Base-by-base conservation (phyloP, 1,140 invertebrate genomes). In the Megalopta genalis region DNA sequence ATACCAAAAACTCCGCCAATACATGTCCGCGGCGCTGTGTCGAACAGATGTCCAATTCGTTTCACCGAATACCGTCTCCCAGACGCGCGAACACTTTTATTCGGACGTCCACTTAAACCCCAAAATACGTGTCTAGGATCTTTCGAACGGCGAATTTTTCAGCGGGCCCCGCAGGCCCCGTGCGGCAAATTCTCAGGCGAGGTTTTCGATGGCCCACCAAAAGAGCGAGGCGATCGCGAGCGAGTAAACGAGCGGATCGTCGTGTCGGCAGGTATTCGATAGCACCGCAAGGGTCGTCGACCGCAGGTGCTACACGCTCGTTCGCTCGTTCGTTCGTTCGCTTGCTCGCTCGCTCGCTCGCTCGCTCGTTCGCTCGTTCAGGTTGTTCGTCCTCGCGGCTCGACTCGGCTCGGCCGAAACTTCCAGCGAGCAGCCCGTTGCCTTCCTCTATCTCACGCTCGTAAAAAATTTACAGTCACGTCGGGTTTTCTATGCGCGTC, bases 231-330 rank as follows among this genome's bases (percentile, higher is more conserved):
- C 74, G 80, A 77, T 80, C 62, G 65, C 79, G 81, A 67, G 79
- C 59, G 65, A 81, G 79, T 60, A 77, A 75, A 87, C 77, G 84
- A 83, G 75, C 81, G 75, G 73, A 77, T 79, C 83, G 88, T 88
- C 84, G 88, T 86, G 88, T 87, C 86, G 86, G 83, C 86, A 91
- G 89, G 90, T 89, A 91, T 90, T 93, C 90, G 91, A 90, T 90
- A 89, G 89, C 88, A 86, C 83, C 86, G 85, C 87, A 83, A 90
- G 88, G 91, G 90, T 92, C 92, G 86, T 92, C 88, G 92, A 92
- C 91, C 92, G 90, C 92, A 92, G 92, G 91, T 93, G 91, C 89
- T 90, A 86, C 80, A 75, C 85, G 79, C 71, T 80, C 73, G 80
- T 75, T 82, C 72, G 68, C 32, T 86, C 79, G 83, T 67, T 79